These are phyloP conservation scores for Hypomecis punctinalis DNA, from an alignment of 2,888 invertebrate genomes.

Conservation along the genomic window DNA sequence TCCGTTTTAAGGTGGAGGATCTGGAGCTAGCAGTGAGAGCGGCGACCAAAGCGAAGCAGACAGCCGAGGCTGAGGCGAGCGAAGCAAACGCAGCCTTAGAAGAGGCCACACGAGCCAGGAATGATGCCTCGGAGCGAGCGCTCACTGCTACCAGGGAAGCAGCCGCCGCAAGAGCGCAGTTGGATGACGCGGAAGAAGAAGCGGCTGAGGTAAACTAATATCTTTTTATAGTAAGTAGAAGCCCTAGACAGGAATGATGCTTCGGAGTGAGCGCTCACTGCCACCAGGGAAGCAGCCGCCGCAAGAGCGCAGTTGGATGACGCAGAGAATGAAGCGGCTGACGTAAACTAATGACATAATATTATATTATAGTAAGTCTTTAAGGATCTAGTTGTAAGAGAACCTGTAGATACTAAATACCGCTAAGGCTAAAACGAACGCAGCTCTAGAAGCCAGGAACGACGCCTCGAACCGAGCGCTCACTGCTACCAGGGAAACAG, in stretches of 20 bases:
- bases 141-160: slow-evolving; percentile 90
- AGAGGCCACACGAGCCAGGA: slow-evolving; percentile 89
- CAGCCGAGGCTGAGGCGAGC: slow-evolving; percentile 93
- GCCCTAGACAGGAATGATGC: slow-evolving; percentile 90
- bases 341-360: slow-evolving; percentile 48
- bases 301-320: slow-evolving; percentile 95
- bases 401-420: no score
- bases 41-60: slow-evolving; percentile 94
- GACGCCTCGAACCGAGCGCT: slow-evolving; percentile 92
- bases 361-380: no score
- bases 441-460: slow-evolving; percentile 79
- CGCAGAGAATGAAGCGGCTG: slow-evolving; percentile 95
- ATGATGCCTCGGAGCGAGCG: slow-evolving; percentile 92
- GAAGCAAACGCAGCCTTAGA: slow-evolving; percentile 94
- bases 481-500: slow-evolving; percentile 90
- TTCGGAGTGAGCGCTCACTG: slow-evolving; percentile 88
- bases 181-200: slow-evolving; percentile 98
- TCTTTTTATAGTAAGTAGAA: no score
- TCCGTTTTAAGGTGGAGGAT: slow-evolving; percentile 90
- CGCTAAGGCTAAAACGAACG: no score
- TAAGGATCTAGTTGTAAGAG: no score
- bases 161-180: slow-evolving; percentile 91
- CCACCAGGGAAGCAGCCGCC: slow-evolving; percentile 92
- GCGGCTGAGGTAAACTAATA: slow-evolving; percentile 80
- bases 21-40: slow-evolving; percentile 93